Conservation (phyloP, 2,797 vertebrate genomes). For the Gymnothorax javanicus region DNA sequence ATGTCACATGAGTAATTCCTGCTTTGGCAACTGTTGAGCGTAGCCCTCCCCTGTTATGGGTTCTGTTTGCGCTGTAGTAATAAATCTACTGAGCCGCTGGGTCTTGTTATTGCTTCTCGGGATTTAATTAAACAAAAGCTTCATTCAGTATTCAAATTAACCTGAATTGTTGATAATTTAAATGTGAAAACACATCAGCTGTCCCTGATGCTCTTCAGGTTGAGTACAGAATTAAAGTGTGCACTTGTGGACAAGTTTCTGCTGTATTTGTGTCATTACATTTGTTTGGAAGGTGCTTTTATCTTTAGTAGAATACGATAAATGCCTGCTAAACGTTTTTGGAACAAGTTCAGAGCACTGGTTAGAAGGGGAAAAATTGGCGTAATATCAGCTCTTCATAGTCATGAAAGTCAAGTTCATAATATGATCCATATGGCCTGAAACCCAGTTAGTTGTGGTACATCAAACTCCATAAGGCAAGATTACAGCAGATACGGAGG, state of each 20-base stretch:
- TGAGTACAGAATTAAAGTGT: not conserved
- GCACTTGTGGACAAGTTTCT: not conserved
- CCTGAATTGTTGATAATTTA: not conserved
- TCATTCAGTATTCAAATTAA: not conserved
- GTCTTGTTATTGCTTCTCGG: not conserved
- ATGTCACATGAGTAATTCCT: not conserved
- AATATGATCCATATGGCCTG: too few species aligned
- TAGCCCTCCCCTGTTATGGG: not conserved
- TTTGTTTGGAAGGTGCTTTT: too few species aligned
- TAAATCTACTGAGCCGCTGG: not conserved
- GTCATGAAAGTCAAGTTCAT: too few species aligned
- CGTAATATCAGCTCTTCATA: too few species aligned
- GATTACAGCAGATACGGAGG: too few species aligned
- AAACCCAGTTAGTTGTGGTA: too few species aligned
- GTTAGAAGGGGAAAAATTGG: too few species aligned
- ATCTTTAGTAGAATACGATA: too few species aligned
- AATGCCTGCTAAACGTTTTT: too few species aligned
- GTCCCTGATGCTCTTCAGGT: not conserved
- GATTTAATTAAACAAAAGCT: not conserved
- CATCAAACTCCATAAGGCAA: too few species aligned
- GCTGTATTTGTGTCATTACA: too few species aligned
- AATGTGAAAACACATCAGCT: not conserved
- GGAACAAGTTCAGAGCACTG: too few species aligned
- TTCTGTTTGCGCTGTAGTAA: not conserved
- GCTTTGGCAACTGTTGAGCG: not conserved